Evolutionary conservation across 2,113 vertebrate genomes (phyloP).

Genomic region (Halichoeres trimaculatus): DNA sequence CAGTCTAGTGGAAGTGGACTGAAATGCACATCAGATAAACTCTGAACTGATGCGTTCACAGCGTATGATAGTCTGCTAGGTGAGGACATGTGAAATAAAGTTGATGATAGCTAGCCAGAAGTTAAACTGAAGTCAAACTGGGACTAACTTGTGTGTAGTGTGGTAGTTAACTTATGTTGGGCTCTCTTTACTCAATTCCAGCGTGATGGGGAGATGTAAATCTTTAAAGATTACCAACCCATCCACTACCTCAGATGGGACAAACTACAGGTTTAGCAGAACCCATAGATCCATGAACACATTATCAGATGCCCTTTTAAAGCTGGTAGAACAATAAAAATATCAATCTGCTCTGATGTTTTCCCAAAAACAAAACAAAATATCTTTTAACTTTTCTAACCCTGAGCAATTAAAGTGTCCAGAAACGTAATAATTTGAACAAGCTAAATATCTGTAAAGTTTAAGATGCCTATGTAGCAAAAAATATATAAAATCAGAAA

Average conservation of each 20-base stretch:
- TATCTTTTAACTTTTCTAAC: slow-evolving; percentile 1
- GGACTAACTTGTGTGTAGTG: too few relatives aligned
- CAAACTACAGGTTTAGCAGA: not conserved
- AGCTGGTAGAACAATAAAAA: not conserved
- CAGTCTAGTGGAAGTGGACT: not conserved
- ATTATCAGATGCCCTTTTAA: not conserved
- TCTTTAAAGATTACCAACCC: not conserved
- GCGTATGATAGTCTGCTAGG: not conserved
- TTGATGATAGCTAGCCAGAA: not conserved
- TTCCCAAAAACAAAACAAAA: too few relatives aligned
- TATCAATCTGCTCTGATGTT: not conserved
- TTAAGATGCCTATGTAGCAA: not conserved
- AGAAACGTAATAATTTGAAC: not conserved
- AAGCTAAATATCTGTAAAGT: not conserved
- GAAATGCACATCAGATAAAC: too few relatives aligned
- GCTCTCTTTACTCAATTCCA: not conserved
- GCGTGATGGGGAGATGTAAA: not conserved
- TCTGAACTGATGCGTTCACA: too few relatives aligned
- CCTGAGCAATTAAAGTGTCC: slow-evolving; percentile 33
- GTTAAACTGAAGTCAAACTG: too few relatives aligned
- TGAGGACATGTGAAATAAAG: not conserved
- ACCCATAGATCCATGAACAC: not conserved
- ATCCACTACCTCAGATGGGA: not conserved
- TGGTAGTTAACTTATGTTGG: too few relatives aligned
- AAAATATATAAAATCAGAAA: slow-evolving; percentile 15